phyloP scores from a whole-genome alignment of 2,888 invertebrate species.

The Hypomecis atomaria region DNA sequence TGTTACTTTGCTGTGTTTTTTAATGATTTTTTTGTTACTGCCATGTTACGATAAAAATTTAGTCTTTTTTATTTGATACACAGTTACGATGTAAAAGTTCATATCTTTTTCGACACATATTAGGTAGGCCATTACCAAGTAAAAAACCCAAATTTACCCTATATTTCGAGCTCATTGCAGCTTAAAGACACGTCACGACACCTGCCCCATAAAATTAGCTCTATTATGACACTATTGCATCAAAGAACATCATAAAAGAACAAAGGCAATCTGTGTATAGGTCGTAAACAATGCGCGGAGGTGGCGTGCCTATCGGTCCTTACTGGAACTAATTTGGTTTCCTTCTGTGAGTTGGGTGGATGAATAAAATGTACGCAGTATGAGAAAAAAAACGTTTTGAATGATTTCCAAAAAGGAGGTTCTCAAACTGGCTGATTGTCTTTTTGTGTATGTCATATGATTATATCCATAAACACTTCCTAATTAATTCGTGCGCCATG shows the following conservation, averaged over 20 bases:
- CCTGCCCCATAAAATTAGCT: conserved; percentile 29
- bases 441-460: too few species aligned
- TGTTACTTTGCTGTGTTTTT: too few species aligned
- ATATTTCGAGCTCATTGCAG: conserved; percentile 1
- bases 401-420: neutral
- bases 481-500: too few species aligned
- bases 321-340: conserved; percentile 39
- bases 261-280: conserved; percentile 44
- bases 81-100: too few species aligned
- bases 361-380: conserved; percentile 12
- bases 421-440: neutral
- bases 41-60: too few species aligned
- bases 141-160: neutral
- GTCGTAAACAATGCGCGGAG: conserved; percentile 51
- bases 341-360: conserved; percentile 10
- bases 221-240: conserved; percentile 39
- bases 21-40: too few species aligned
- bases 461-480: too few species aligned
- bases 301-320: conserved; percentile 66
- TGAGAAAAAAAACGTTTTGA: neutral
- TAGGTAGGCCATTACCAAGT: neutral
- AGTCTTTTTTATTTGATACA: too few species aligned
- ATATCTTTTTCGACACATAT: too few species aligned
- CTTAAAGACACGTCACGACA: conserved; percentile 8
- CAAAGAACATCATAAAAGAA: conserved; percentile 43